These are phyloP conservation scores for Ibycter americanus DNA, from an alignment of 2,797 vertebrate genomes.

Conservation along the genomic window DNA sequence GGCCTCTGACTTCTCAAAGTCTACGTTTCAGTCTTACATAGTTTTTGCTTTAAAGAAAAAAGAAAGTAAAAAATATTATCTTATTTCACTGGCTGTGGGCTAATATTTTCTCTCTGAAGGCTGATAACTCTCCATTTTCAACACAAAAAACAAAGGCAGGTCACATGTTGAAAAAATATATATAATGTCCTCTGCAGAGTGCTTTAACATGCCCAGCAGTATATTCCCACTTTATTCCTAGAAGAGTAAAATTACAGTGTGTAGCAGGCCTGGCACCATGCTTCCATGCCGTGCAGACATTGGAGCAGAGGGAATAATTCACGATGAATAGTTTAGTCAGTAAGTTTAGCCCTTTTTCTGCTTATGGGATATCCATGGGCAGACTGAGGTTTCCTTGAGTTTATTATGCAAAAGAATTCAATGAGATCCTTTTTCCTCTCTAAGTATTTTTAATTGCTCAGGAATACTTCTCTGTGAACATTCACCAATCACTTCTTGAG, in stretches of 20 bases:
- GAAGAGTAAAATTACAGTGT: slow-evolving; percentile 62
- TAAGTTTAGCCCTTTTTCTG: slow-evolving; percentile 55
- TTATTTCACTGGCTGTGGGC: not conserved
- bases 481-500: slow-evolving; percentile 22
- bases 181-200: slow-evolving; percentile 43
- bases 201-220: slow-evolving; percentile 53
- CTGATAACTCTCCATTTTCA: slow-evolving; percentile 21
- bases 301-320: slow-evolving; percentile 54
- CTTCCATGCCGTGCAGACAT: slow-evolving; percentile 58
- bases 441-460: slow-evolving; percentile 50
- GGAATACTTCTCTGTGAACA: slow-evolving; percentile 29
- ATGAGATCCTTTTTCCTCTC: slow-evolving; percentile 40
- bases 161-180: slow-evolving; percentile 51
- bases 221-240: slow-evolving; percentile 48
- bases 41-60: not conserved
- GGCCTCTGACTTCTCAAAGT: not conserved
- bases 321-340: slow-evolving; percentile 57
- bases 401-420: slow-evolving; percentile 53
- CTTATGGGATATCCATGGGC: slow-evolving; percentile 34
- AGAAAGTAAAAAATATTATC: not conserved
- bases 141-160: slow-evolving; percentile 28
- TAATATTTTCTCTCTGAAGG: slow-evolving; percentile 38
- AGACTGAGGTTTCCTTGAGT: slow-evolving; percentile 54
- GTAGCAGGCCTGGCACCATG: slow-evolving; percentile 24
- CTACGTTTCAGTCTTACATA: not conserved